A percentile compares a stretch with the other conserved stretches of the same genome.
Evolutionary conservation across 2,888 invertebrate species (phyloP).

Genomic region (Leptinotarsa haldemani): DNA sequence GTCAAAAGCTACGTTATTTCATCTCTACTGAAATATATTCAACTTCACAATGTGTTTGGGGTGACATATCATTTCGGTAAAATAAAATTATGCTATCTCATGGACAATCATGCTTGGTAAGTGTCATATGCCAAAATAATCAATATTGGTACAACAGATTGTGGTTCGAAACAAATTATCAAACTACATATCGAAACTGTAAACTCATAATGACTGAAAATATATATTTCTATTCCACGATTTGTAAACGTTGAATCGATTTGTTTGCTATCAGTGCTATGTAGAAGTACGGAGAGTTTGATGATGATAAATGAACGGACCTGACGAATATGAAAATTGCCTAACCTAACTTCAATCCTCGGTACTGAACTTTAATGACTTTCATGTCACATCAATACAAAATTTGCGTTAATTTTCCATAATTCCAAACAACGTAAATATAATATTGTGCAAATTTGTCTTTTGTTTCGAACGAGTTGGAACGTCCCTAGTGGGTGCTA

Average conservation of each 20-base stretch:
- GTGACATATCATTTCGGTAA: too few relatives aligned
- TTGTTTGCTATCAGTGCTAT: too few relatives aligned
- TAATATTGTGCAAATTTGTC: conserved; percentile 36
- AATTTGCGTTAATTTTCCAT: conserved; percentile 22
- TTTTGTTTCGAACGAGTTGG: conserved; percentile 35
- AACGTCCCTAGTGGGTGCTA: conserved; percentile 30
- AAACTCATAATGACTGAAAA: too few relatives aligned
- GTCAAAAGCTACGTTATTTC: conserved; percentile 1
- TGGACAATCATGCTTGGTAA: too few relatives aligned
- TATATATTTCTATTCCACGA: too few relatives aligned
- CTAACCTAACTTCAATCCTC: background rate
- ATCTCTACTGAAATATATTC: background rate
- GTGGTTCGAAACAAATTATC: background rate
- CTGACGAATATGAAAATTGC: background rate
- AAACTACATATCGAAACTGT: background rate
- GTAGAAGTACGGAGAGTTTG: background rate
- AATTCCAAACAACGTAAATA: conserved; percentile 28
- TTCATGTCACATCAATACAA: conserved; percentile 8
- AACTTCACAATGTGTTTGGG: background rate
- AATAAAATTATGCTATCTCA: too few relatives aligned
- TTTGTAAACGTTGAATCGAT: too few relatives aligned
- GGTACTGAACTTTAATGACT: background rate
- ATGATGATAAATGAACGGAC: background rate
- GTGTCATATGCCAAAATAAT: background rate
- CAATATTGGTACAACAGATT: background rate